Conservation (phyloP, 2,113 vertebrate genomes). For the Microtus ochrogaster region DNA sequence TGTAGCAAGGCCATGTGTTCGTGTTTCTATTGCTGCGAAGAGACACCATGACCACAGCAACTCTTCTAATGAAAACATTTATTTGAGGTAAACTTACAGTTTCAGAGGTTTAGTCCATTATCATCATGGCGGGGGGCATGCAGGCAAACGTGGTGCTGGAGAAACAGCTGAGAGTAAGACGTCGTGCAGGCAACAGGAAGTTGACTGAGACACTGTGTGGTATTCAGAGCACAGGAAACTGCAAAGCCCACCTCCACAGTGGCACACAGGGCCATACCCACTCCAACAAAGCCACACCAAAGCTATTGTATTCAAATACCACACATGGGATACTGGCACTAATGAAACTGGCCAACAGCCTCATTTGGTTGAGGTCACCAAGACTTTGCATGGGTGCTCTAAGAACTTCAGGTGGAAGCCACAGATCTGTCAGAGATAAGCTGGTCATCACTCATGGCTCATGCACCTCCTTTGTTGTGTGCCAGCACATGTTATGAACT, state of each 20-base stretch:
- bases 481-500: not conserved
- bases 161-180: not conserved
- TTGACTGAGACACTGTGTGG: no score
- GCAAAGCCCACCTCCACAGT: no score
- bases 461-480: not conserved
- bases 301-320: not conserved
- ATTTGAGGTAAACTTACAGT: not conserved
- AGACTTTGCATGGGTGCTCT: not conserved
- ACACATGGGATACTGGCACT: not conserved
- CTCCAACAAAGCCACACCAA: not conserved
- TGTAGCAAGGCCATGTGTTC: not conserved
- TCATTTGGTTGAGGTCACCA: not conserved
- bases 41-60: not conserved
- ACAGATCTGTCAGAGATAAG: not conserved
- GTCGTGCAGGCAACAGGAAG: not conserved
- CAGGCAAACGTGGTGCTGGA: not conserved
- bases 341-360: not conserved
- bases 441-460: not conserved
- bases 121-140: not conserved
- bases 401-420: conserved; percentile 23
- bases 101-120: not conserved
- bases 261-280: not conserved
- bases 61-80: not conserved
- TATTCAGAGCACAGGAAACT: no score
- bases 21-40: not conserved